Evolutionary conservation across 2,113 vertebrate genomes (phyloP), one percentile per base, ranked within the genome.

Genomic region (Syrmaticus mikado): DNA sequence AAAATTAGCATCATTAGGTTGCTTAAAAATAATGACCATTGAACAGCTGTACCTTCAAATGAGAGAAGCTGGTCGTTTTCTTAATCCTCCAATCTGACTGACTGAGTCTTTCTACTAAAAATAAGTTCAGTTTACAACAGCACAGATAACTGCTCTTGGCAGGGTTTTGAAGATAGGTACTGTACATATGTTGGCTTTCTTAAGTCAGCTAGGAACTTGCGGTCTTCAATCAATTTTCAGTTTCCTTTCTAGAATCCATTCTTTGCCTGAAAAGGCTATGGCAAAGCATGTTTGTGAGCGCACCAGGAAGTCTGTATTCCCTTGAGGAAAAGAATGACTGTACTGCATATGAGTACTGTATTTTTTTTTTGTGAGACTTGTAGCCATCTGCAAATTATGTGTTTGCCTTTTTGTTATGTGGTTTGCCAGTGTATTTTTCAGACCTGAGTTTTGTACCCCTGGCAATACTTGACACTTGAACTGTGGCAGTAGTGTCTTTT

Each of bases 111-210:
- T 57, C 15, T 62, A 6, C n/a, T 43, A 46, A 20, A 60, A 41
- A 13, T 48, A 46, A 11, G 2, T 3, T n/a, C 1, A 0, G 11
- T 34, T 57, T 82, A 58, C 0, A 1, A 10, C 50, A 52, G 73
- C n/a, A 36, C 10, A 52, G 36, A 25, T 11, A 45, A 41, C 16
- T 82, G 46, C 25, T 68, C 10, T 74, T 74, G 72, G 15, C 16
- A 70, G 22, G 24, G 11, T 74, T 86, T 78, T 57, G 20, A 46
- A 89, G 61, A 11, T 13, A 38, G 21, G 24, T 38, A 13, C 25
- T 58, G 24, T 68, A 32, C 7, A 64, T 32, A 25, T 30, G 28
- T 45, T 45, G 8, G 20, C 7, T 73, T 92, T 82, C 71, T 74
- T 18, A 77, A n/a, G 46, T 52, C 28, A 36, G 7, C 36, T 72